Evolutionary conservation across 2,888 invertebrate species (phyloP), one percentile per base, ranked within the genome.

Genomic region (Gisinianus flammeolus): DNA sequence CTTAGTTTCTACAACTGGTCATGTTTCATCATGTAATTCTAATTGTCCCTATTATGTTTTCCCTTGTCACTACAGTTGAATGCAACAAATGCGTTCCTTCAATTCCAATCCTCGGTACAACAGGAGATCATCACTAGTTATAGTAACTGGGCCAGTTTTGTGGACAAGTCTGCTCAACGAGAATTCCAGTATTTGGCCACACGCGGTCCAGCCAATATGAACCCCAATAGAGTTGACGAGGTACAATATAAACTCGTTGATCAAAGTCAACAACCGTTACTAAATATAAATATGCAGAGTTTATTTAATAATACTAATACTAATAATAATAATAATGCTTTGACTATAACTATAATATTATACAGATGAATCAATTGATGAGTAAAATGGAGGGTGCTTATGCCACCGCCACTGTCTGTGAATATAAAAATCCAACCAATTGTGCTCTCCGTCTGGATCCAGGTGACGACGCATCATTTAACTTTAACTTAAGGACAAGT

Each of bases 381-480:
- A 85, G 86, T 1, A 82, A 85, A 22, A 86, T 87, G 86, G 85
- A 86, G 67, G 82, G 85, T 12, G 85, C 85, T 33, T 87, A 87
- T 81, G 85, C 86, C 68, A 86, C 85, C 16, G 87, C 86, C 0
- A 84, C 82, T 24, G 83, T 87, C 19, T 85, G 85, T 71, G 83
- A 85, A 22, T 85, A 83, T 72, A 67, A 76, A 12, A 31, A 58
- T 70, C 12, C 30, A 8, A 58, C 52, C 12, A 80, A 67, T 62
- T 83, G 77, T 81, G 80, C 85, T 54, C 85, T 85, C 66, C 80
- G 81, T 31, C 79, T 87, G 54, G 85, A 85, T 35, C 87, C 88
- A 83, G 85, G 85, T 85, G 79, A 76, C 56, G 16, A 30, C n/a
- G n/a, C n/a, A n/a, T n/a, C n/a, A n/a, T n/a, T n/a, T n/a, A n/a